Conservation (phyloP, 1,140 invertebrate genomes). For the Physella acuta region DNA sequence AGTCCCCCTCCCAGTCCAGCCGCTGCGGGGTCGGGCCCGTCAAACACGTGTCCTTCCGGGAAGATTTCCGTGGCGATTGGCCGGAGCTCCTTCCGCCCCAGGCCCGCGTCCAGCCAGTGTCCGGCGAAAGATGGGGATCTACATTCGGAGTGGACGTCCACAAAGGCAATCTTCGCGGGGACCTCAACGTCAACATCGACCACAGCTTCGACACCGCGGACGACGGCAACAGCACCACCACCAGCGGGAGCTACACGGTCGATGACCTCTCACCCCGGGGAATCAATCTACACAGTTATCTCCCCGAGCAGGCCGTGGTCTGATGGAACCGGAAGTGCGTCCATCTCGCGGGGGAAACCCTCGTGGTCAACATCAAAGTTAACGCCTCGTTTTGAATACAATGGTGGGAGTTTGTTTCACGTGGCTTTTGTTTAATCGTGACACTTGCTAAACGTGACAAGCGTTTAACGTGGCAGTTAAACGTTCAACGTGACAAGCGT, state of each 20-base stretch:
- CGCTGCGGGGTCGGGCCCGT: conserved; percentile 13
- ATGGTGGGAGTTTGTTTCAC: background rate
- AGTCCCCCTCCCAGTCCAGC: background rate
- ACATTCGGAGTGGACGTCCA: conserved; percentile 9
- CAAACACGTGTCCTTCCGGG: conserved; percentile 32
- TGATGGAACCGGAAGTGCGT: background rate
- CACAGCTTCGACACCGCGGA: conserved; percentile 27
- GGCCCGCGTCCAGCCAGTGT: background rate
- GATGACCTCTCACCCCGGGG: conserved; percentile 14
- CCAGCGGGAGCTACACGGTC: conserved; percentile 23
- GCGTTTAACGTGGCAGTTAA: background rate
- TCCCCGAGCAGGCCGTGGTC: conserved; percentile 15
- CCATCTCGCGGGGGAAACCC: background rate
- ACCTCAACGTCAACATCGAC: conserved; percentile 20
- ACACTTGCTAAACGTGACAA: background rate
- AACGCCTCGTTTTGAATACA: background rate
- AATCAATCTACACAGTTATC: background rate
- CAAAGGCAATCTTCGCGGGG: background rate
- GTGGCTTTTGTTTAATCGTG: background rate
- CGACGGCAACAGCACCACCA: conserved; percentile 31
- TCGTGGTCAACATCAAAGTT: background rate
- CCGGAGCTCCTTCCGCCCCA: conserved; percentile 14
- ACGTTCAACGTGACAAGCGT: background rate
- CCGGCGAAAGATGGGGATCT: background rate
- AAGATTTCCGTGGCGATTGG: conserved; percentile 20